These are phyloP conservation scores for Bubo bubo DNA, from an alignment of 2,113 vertebrate species.

Conservation along the genomic window DNA sequence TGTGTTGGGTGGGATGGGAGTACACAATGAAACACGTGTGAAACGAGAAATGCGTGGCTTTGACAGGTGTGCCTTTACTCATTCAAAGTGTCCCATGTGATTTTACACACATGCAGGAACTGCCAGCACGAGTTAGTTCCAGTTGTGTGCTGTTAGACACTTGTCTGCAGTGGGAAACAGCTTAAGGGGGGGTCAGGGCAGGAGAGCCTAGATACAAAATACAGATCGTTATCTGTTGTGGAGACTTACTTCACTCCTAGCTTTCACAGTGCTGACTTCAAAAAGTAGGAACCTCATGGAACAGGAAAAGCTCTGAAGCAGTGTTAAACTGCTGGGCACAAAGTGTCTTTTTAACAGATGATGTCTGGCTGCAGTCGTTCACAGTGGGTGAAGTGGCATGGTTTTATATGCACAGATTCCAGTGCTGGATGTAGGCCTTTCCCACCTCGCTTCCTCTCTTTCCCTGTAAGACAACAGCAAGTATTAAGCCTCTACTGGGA, in stretches of 20 bases:
- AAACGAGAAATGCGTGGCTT: background rate
- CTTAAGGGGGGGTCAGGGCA: background rate
- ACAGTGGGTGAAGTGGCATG: background rate
- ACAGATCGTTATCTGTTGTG: background rate
- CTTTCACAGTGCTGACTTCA: background rate
- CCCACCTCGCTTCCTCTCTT: background rate
- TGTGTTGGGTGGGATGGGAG: background rate
- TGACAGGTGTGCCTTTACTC: background rate
- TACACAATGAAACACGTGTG: background rate
- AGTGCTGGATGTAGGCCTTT: background rate
- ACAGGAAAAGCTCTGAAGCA: background rate
- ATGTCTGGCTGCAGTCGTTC: background rate
- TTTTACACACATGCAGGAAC: background rate
- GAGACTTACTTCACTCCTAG: background rate
- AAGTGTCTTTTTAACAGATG: background rate
- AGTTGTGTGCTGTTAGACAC: background rate
- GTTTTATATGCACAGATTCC: background rate
- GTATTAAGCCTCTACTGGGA: background rate
- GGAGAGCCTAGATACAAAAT: background rate
- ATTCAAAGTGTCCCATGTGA: background rate
- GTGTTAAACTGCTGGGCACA: background rate
- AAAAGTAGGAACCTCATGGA: background rate
- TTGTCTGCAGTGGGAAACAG: background rate
- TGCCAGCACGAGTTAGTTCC: background rate
- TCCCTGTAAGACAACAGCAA: background rate